Evolutionary conservation across 2,113 vertebrate species (phyloP).

Genomic region (Cyprinodon tularosa): DNA sequence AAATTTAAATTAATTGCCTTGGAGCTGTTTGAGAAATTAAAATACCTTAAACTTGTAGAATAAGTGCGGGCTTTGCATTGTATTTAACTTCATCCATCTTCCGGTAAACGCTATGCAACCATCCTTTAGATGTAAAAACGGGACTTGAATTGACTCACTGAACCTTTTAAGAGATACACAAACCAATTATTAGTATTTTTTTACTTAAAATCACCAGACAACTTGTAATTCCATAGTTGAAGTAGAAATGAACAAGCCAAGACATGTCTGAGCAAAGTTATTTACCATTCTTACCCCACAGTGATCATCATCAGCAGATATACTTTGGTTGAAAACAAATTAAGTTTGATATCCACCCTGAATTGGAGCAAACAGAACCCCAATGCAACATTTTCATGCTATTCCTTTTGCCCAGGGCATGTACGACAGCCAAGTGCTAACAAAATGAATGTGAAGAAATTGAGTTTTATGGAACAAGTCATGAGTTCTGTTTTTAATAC

Average conservation of each 20-base stretch:
- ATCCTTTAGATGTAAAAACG: too few relatives aligned
- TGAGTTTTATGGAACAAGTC: conserved; percentile 49
- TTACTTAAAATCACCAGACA: not conserved
- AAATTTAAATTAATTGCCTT: too few relatives aligned
- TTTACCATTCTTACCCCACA: not conserved
- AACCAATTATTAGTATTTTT: not conserved
- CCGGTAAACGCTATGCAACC: not conserved
- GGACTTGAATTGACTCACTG: not conserved
- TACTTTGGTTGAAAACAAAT: not conserved
- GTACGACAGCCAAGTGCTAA: conserved; percentile 38
- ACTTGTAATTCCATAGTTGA: not conserved
- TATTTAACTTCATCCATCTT: not conserved
- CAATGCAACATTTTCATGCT: not conserved
- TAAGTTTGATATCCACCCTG: not conserved
- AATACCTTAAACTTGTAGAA: too few relatives aligned
- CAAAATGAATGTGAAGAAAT: conserved; percentile 29
- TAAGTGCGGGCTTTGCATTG: not conserved
- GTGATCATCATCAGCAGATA: not conserved
- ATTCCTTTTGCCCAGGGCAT: not conserved
- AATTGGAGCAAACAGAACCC: not conserved
- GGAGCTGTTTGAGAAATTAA: too few relatives aligned
- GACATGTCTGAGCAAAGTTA: not conserved
- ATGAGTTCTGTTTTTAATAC: conserved; percentile 56
- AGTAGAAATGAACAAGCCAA: not conserved
- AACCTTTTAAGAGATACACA: not conserved